These are phyloP conservation scores for Taeniopygia guttata DNA, from an alignment of 2,797 vertebrate genomes.

Conservation along the genomic window DNA sequence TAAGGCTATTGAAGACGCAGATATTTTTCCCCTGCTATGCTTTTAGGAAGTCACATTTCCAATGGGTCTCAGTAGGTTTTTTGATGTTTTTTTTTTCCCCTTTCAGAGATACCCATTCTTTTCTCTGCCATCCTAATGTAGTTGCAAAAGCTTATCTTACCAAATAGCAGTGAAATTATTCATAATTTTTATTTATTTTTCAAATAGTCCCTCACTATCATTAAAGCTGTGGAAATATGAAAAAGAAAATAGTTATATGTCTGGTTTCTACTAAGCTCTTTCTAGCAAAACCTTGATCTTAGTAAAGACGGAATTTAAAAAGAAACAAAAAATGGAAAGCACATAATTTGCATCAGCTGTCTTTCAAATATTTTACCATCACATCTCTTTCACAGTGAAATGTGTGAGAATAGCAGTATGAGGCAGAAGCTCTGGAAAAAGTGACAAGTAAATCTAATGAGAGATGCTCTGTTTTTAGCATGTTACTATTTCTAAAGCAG, in stretches of 20 bases:
- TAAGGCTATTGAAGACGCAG: neutral
- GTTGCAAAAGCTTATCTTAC: neutral
- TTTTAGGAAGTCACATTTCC: neutral
- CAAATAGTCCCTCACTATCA: neutral
- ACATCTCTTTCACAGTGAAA: neutral
- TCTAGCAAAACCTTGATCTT: neutral
- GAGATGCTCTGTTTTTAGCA: neutral
- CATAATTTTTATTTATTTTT: neutral
- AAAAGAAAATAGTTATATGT: neutral
- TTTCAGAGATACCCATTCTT: neutral
- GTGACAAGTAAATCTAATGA: neutral
- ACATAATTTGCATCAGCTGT: neutral
- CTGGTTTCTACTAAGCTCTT: neutral
- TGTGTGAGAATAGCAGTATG: neutral
- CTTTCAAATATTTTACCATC: neutral
- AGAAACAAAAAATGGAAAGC: neutral
- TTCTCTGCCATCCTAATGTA: neutral
- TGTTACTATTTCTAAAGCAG: neutral
- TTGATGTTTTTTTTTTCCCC: neutral
- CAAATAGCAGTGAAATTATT: neutral
- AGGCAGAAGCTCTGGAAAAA: neutral
- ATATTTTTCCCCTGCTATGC: neutral
- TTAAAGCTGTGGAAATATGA: conserved; percentile 2
- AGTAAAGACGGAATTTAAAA: neutral
- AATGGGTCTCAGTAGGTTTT: neutral